Percentiles rank a stretch among this genome's conserved stretches.
These are phyloP conservation scores for Catostylus mosaicus DNA, from an alignment of 30 jellyfish, hydroid and myxozoan species.

Conservation along the genomic window DNA sequence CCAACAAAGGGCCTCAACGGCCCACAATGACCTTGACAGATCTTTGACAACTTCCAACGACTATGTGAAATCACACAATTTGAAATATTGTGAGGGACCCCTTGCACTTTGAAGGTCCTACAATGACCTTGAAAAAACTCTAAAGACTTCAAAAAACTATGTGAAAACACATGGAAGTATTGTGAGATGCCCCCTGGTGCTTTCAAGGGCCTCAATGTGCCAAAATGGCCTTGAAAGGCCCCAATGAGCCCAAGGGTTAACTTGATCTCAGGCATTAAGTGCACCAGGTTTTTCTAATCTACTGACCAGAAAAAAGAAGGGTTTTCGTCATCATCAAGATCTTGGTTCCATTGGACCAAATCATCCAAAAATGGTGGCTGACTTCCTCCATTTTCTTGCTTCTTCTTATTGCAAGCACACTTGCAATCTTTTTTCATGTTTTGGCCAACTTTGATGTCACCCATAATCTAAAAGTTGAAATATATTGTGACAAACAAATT, in stretches of 20 bases:
- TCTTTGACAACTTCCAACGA: no score
- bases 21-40: no score
- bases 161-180: not conserved
- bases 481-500: no score
- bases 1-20: no score
- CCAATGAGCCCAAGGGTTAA: no score
- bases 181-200: not conserved
- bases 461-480: no score
- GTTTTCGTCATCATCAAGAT: constrained; percentile 32
- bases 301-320: constrained; percentile 63
- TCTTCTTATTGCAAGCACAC: not conserved
- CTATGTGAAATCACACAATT: no score
- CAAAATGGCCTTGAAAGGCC: not conserved
- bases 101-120: no score
- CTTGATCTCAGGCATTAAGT: no score
- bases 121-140: not conserved
- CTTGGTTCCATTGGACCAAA: constrained; percentile 55
- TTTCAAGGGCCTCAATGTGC: not conserved
- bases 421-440: not conserved
- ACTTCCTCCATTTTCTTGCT: not conserved
- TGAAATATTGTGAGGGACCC: no score
- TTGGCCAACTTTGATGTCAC: no score
- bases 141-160: not conserved
- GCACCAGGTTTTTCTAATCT: no score
- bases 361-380: constrained; percentile 47